A percentile compares a stretch with the other conserved stretches of the same genome.
These are phyloP conservation scores for Eilema caniola DNA, from an alignment of 2,888 invertebrate genomes.

Conservation along the genomic window DNA sequence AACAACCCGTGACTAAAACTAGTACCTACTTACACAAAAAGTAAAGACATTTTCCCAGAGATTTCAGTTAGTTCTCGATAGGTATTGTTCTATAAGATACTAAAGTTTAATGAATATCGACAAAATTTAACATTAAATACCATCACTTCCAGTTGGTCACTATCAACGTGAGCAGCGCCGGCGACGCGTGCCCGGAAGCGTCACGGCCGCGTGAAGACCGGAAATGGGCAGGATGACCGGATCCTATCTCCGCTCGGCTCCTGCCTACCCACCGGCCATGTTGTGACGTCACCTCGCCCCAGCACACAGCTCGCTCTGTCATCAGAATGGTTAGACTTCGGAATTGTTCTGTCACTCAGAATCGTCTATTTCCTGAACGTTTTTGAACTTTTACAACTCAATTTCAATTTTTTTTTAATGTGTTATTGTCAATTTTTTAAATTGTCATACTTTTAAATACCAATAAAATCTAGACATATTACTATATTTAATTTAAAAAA, in stretches of 20 bases:
- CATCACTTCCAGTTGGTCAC: conserved; percentile 67
- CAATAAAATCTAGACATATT: not conserved
- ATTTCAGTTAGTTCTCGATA: not conserved
- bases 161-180: conserved; percentile 69
- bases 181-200: conserved; percentile 86
- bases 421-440: not conserved
- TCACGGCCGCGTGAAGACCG: conserved; percentile 87
- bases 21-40: not conserved
- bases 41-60: not conserved
- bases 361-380: conserved; percentile 32
- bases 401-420: not conserved
- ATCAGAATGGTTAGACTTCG: conserved; percentile 59
- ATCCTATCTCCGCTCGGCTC: conserved; percentile 84
- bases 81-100: not conserved
- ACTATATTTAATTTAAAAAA: not conserved
- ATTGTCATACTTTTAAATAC: not conserved
- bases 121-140: not conserved
- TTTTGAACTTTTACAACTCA: conserved; percentile 9
- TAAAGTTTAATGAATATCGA: not conserved
- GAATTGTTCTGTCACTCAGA: conserved; percentile 52
- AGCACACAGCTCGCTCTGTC: conserved; percentile 44
- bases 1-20: not conserved
- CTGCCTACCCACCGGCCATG: conserved; percentile 83
- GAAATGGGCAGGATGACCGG: conserved; percentile 87
- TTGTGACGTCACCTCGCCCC: conserved; percentile 79